Base-by-base conservation (phyloP, 1,140 invertebrate species). In the Reticulitermes speratus region DNA sequence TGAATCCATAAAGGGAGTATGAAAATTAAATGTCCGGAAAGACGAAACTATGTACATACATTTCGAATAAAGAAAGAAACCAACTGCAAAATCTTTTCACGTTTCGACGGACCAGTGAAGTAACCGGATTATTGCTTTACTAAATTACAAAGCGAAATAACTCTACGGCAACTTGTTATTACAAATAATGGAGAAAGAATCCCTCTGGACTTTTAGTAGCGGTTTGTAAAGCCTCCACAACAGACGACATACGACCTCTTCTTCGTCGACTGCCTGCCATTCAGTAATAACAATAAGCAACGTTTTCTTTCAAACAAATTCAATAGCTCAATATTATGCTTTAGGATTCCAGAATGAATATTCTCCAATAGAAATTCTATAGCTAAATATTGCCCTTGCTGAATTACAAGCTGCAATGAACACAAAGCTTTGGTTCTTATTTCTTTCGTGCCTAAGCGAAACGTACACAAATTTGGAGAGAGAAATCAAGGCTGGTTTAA, bases 341-440 rank as follows among this genome's bases (percentile, higher is more conserved):
- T 75, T 75, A 75, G 25, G 65, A 75, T 9, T 25, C 11, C 30
- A 75, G 25, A 25, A 75, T 75, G 65, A 30, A 75, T 75, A 75
- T 75, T 75, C n/a, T 30, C 65, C n/a, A 75, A 30, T 75, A 75
- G 65, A 75, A 75, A 75, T 75, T 75, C 25, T 75, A 75, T 75
- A 75, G n/a, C 65, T 75, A 75, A 75, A 75, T 75, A 75, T 75
- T 75, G 65, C 25, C 65, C 65, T 75, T 75, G 65, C n/a, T 75
- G n/a, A 30, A 30, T 75, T 75, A 75, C 65, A 75, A 8, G 65
- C 65, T 75, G n/a, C 3, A 9, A 25, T n/a, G 59, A 65, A 19
- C 8, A 19, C 59, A 65, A 16, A 65, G 19, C 3, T n/a, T 30
- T n/a, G 2, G 11, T 16, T 75, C 65, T 30, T 30, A n/a, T 75